Evolutionary conservation across 2,113 vertebrate genomes (phyloP), one percentile per base, ranked within the genome.

Genomic region (Myotis lucifugus): DNA sequence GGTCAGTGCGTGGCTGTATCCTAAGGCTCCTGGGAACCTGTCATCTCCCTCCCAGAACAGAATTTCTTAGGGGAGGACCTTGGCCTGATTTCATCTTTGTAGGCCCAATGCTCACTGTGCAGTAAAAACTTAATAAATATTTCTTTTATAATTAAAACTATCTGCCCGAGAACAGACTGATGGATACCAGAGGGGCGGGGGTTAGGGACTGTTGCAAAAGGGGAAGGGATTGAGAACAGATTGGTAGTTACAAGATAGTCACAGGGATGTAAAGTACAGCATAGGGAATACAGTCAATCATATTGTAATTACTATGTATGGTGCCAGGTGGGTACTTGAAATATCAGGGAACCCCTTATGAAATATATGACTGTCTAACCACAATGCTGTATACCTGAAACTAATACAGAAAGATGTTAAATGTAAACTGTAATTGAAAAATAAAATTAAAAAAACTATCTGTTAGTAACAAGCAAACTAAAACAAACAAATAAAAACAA

Each of bases 141-240:
- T 92, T 91, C 14, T 89, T 82, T n/a, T 73, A 67, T 37, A 83
- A 83, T 67, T 56, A 67, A 87, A 90, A 67, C 27, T 50, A 37
- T n/a, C 23, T 70, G 64, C 14, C 40, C 13, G 6, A 73, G 25
- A 46, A 37, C 40, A 73, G 37, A 46, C 70, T 73, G 37, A 27
- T 46, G 25, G 40, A 73, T 73, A 23, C 72, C 6, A 8, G 40
- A 8, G 40, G 25, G 40, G 40, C 46, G 40, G 40, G 6, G 40
- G 12, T 73, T 73, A 25, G 25, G 40, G 40, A 15, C 72, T 73
- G 70, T 40, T 73, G 6, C 12, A 29, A 27, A 73, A 73, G 72
- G 40, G 23, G 72, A 73, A 73, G 40, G 72, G 13, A 73, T 46
- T 27, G 72, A 73, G 40, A 46, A 73, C 70, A 72, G 70, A 14